Percentiles rank a stretch among this genome's conserved stretches.
Evolutionary conservation across 2,797 vertebrate species (phyloP).

Genomic region (Pagetopsis macropterus): DNA sequence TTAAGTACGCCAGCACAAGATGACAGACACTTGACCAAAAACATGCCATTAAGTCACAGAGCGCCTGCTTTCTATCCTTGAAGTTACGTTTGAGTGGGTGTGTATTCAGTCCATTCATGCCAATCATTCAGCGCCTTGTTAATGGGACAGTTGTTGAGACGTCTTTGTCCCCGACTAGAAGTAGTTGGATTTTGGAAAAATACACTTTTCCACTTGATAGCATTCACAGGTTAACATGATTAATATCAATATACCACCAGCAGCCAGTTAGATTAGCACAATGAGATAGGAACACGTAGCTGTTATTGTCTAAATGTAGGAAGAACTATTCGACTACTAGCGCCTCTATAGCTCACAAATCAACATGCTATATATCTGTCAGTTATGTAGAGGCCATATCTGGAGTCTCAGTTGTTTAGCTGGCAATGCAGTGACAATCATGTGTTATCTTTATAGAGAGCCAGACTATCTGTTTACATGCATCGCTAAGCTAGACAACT

Average conservation of each 20-base stretch:
- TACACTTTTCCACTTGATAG: background rate
- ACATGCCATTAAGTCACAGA: constrained; percentile 67
- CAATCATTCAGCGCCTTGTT: constrained; percentile 30
- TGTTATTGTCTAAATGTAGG: background rate
- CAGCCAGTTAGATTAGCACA: background rate
- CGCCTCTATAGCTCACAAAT: background rate
- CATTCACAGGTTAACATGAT: background rate
- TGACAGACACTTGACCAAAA: constrained; percentile 62
- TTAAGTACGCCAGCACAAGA: constrained; percentile 44
- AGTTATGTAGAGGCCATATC: too few species aligned
- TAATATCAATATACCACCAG: too few species aligned
- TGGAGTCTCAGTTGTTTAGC: background rate
- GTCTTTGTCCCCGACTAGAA: constrained; percentile 22
- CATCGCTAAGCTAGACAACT: background rate
- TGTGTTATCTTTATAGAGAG: background rate
- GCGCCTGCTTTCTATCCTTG: constrained; percentile 31
- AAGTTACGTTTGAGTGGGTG: constrained; percentile 27
- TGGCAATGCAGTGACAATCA: constrained; percentile 1
- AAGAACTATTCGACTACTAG: background rate
- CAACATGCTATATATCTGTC: background rate
- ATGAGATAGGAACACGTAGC: background rate
- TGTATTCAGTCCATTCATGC: constrained; percentile 11
- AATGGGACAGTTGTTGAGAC: constrained; percentile 11
- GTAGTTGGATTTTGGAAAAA: constrained; percentile 4
- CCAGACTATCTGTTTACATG: background rate